phyloP scores from a whole-genome alignment of 2,797 vertebrate species.

The Hylomyscus alleni region DNA sequence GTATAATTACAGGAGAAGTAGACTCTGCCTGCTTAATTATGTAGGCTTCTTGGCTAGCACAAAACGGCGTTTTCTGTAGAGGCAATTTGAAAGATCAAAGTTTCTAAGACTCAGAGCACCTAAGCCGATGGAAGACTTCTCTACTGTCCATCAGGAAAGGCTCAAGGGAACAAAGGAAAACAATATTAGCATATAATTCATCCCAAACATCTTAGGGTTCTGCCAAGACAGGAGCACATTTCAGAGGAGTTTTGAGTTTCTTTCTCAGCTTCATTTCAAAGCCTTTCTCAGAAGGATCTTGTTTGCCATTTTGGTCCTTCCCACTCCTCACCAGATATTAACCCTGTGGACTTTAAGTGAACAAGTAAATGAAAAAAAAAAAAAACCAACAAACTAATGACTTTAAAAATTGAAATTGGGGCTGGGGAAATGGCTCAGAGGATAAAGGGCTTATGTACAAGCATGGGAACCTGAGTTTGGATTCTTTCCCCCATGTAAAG shows the following conservation, averaged over 20 bases:
- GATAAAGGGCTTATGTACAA: background rate
- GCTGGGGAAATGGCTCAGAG: background rate
- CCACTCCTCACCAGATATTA: background rate
- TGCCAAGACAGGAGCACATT: background rate
- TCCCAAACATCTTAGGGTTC: background rate
- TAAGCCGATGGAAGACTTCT: constrained; percentile 19
- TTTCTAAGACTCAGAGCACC: constrained; percentile 29
- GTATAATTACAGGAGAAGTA: constrained; percentile 17
- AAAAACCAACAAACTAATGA: background rate
- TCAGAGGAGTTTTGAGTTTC: background rate
- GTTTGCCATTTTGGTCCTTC: background rate
- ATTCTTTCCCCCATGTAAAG: background rate
- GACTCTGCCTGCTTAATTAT: constrained; percentile 40
- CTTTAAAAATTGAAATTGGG: background rate
- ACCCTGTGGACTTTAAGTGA: constrained; percentile 14
- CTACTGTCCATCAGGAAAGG: background rate
- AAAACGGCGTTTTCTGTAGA: background rate
- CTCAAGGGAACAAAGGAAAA: background rate
- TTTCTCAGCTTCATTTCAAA: constrained; percentile 6
- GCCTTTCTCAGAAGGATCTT: background rate
- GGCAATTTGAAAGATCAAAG: background rate
- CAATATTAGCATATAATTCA: background rate
- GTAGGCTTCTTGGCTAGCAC: constrained; percentile 15
- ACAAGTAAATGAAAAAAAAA: background rate
- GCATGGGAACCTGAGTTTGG: background rate